phyloP scores from a whole-genome alignment of 2,888 invertebrate species.

The Sacculina carcini region DNA sequence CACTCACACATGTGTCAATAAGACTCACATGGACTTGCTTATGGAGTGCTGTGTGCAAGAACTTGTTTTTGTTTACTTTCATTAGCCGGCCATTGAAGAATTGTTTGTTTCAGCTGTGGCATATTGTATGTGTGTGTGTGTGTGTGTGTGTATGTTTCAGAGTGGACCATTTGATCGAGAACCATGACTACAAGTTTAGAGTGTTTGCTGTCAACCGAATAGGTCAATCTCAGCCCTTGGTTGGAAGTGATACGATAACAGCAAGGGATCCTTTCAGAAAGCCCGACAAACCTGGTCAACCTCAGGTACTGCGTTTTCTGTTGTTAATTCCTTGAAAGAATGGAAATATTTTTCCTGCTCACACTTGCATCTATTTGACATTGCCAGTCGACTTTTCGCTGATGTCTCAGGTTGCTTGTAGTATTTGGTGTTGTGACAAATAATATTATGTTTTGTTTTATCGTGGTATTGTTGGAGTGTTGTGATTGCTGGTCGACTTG shows the following conservation, averaged over 20 bases:
- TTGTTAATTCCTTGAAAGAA: not conserved
- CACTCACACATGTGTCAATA: too few species aligned
- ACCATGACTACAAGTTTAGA: constrained; percentile 81
- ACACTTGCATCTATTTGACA: too few species aligned
- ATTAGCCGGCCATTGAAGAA: not conserved
- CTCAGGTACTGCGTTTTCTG: constrained; percentile 15
- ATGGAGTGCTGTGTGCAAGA: too few species aligned
- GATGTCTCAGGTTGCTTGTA: too few species aligned
- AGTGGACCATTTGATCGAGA: constrained; percentile 70
- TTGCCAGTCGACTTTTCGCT: not conserved
- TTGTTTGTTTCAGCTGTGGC: not conserved
- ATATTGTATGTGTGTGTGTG: too few species aligned
- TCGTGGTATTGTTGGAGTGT: too few species aligned
- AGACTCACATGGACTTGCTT: too few species aligned
- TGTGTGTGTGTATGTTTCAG: constrained; percentile 19
- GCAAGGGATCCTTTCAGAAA: constrained; percentile 68
- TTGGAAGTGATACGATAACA: constrained; percentile 53
- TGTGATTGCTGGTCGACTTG: too few species aligned
- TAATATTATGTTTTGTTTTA: too few species aligned
- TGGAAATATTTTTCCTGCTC: not conserved
- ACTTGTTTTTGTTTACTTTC: too few species aligned
- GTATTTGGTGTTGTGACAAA: too few species aligned
- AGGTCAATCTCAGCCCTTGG: constrained; percentile 63
- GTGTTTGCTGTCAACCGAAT: constrained; percentile 79
- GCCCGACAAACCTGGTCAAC: constrained; percentile 23